phyloP scores from a whole-genome alignment of 2,113 vertebrate genomes.

The Oreochromis tanganicae region DNA sequence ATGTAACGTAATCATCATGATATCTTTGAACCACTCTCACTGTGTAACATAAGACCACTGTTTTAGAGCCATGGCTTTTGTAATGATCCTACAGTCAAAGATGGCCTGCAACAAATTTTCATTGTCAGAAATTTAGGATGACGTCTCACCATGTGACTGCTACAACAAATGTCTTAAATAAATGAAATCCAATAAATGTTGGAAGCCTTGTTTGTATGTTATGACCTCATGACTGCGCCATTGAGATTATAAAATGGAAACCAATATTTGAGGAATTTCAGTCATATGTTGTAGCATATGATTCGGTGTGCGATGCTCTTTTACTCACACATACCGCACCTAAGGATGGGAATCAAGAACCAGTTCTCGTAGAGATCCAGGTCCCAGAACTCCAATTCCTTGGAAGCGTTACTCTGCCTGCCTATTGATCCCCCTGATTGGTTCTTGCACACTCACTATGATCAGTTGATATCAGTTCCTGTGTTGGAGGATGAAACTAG shows the following conservation, averaged over 20 bases:
- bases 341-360: neutral
- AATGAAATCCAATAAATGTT: neutral
- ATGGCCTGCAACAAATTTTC: neutral
- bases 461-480: neutral
- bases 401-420: neutral
- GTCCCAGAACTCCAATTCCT: neutral
- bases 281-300: neutral
- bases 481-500: neutral
- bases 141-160: neutral
- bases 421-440: neutral
- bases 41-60: neutral
- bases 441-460: rapidly evolving
- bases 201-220: neutral
- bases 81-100: neutral
- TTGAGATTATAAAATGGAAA: neutral
- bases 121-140: neutral
- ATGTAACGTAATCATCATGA: neutral
- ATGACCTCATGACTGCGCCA: neutral
- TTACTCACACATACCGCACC: neutral
- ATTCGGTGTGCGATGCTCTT: neutral
- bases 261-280: neutral
- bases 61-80: neutral
- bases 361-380: neutral
- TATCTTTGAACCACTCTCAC: neutral
- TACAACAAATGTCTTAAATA: neutral